Evolutionary conservation across 2,797 vertebrate genomes (phyloP), one percentile per base, ranked within the genome.

Genomic region (Anisognathus igniventris): DNA sequence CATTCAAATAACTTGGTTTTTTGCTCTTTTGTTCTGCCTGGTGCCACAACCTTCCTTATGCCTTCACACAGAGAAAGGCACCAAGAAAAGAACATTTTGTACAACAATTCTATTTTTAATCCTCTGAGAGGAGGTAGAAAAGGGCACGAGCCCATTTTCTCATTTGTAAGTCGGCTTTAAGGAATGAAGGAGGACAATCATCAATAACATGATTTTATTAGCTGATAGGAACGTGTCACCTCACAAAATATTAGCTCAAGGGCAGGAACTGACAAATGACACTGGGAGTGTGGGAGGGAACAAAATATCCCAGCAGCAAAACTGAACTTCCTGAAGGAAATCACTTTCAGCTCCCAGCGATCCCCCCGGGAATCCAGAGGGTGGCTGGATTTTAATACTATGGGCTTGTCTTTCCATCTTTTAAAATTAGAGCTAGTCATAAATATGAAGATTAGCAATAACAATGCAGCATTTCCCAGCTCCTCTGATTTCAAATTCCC

Each of bases 401-500:
- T 42, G 79, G 96, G 93, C 70, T 95, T 93, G 89, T 47, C 95
- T 92, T 81, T 84, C 89, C 60, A 86, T 74, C 93, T 90, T 73
- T 91, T 53, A 25, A 94, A 97, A 96, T 96, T 96, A 93, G 65
- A 77, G 61, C 68, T 76, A 90, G 93, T 95, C 95, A 95, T 88
- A 96, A 97, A 96, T 96, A 95, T 70, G 92, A 93, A 94, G 89
- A 96, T 96, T 91, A 94, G 86, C 85, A 96, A 79, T 81, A 94
- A 96, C 93, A 97, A 93, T 84, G 88, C 67, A 91, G 95, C 92
- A 79, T 78, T 90, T 90, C 92, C 60, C 91, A 93, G 93, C 89
- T 91, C 89, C 87, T 93, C 93, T 91, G 89, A 92, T 95, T 96
- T 94, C 40, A 14, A 91, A 86, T 62, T 92, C 93, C 89, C 86